Evolutionary conservation across 2,888 invertebrate species (phyloP).

Genomic region (Macrosiphum euphorbiae): DNA sequence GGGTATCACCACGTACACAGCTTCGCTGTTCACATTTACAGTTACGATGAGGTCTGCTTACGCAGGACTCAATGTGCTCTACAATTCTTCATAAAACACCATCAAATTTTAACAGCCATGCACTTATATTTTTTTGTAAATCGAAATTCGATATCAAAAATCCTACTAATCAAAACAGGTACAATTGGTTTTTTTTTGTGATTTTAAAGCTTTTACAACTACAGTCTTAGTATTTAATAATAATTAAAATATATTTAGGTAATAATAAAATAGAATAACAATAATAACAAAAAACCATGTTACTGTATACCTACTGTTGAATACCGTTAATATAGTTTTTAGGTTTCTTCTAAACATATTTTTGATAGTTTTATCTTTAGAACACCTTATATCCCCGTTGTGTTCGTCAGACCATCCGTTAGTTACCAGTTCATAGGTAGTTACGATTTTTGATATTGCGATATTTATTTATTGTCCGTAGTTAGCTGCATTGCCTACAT

Average conservation of each 20-base stretch:
- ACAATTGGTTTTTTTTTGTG: background rate
- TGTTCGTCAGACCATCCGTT: no score
- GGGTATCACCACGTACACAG: slow-evolving; percentile 38
- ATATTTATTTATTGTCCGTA: no score
- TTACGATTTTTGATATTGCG: no score
- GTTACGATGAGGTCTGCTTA: slow-evolving; percentile 45
- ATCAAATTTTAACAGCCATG: background rate
- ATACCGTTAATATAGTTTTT: background rate
- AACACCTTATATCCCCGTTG: no score
- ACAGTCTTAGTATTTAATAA: no score
- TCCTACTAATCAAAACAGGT: no score
- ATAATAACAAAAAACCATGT: background rate
- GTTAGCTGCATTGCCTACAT: no score
- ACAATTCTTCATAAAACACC: slow-evolving; percentile 17
- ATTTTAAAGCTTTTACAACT: background rate
- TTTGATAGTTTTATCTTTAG: no score
- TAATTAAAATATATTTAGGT: background rate
- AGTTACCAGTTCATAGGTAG: no score
- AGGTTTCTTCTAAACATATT: no score
- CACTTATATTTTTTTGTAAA: background rate
- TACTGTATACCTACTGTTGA: background rate
- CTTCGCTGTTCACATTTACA: slow-evolving; percentile 44
- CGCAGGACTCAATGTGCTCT: slow-evolving; percentile 50
- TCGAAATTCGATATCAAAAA: no score
- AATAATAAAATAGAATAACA: background rate